phyloP scores from a whole-genome alignment of 92 coral and sea anemone species.

The Bergia sp. region DNA sequence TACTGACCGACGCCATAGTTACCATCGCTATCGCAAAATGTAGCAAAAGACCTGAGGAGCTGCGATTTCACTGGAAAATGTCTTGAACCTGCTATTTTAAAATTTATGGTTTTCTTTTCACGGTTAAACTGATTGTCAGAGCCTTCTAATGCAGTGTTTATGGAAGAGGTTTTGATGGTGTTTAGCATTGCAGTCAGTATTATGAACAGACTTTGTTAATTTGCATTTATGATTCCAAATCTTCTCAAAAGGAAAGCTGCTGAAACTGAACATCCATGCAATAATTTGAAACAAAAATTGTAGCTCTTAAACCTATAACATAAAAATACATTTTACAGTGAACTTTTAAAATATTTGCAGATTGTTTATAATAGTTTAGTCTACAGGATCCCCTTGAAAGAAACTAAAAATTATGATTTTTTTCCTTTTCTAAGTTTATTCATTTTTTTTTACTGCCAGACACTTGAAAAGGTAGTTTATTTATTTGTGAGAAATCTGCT shows the following conservation, averaged over 20 bases:
- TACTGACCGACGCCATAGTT: background rate
- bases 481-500: too few species aligned
- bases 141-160: background rate
- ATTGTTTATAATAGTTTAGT: constrained; percentile 7
- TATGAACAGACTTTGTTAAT: background rate
- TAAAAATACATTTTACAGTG: background rate
- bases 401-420: background rate
- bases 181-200: constrained; percentile 12
- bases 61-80: background rate
- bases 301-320: background rate
- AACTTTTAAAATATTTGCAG: background rate
- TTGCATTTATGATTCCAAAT: constrained; percentile 26
- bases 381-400: background rate
- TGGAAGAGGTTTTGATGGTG: background rate
- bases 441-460: background rate
- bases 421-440: background rate
- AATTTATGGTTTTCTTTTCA: background rate
- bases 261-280: background rate
- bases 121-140: background rate
- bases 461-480: background rate
- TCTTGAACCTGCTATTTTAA: background rate
- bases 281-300: background rate
- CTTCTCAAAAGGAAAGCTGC: background rate
- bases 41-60: background rate
- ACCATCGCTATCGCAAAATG: background rate